Percentiles rank a stretch among this genome's conserved stretches.
These are phyloP conservation scores for Garra rufa DNA, from an alignment of 2,113 vertebrate species.

Conservation along the genomic window DNA sequence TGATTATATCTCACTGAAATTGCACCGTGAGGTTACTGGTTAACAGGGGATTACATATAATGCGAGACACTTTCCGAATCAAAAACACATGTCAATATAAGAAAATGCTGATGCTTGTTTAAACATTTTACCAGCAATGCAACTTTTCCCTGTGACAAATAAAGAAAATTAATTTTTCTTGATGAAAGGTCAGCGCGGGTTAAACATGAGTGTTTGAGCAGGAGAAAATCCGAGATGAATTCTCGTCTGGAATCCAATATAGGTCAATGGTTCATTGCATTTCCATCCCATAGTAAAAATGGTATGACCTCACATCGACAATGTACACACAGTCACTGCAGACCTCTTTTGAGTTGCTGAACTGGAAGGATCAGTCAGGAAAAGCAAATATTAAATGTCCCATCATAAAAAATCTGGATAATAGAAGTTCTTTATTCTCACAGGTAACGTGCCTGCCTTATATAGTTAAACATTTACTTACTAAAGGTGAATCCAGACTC, in stretches of 20 bases:
- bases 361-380: neutral
- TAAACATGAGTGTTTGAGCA: constrained; percentile 65
- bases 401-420: neutral
- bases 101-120: constrained; percentile 67
- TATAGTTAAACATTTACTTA: constrained; percentile 33
- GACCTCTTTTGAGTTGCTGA: neutral
- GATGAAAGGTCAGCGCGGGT: constrained; percentile 71
- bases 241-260: constrained; percentile 70
- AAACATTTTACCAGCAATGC: constrained; percentile 71
- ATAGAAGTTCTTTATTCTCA: constrained; percentile 24
- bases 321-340: constrained; percentile 68
- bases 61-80: constrained; percentile 58
- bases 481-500: constrained; percentile 13
- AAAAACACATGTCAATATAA: constrained; percentile 66
- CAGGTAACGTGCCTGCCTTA: constrained; percentile 61
- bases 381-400: constrained; percentile 14
- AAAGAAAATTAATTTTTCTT: constrained; percentile 75
- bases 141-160: constrained; percentile 69
- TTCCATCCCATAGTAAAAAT: constrained; percentile 68
- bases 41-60: constrained; percentile 73
- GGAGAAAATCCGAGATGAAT: constrained; percentile 69
- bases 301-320: constrained; percentile 74
- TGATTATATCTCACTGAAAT: constrained; percentile 74
- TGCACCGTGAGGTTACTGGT: constrained; percentile 67
- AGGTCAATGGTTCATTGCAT: constrained; percentile 69